Evolutionary conservation across 2,888 invertebrate genomes (phyloP).

Genomic region (Pollenia angustigena): DNA sequence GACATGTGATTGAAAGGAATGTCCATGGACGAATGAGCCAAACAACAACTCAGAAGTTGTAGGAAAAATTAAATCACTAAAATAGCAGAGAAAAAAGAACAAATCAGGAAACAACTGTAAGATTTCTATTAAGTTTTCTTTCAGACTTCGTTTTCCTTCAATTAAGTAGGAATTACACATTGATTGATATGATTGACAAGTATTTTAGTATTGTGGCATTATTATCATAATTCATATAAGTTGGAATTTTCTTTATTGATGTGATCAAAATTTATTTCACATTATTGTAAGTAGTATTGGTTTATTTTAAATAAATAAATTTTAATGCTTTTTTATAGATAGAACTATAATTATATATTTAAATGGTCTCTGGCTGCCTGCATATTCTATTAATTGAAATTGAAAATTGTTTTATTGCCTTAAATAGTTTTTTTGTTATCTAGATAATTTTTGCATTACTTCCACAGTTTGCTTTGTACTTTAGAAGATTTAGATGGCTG

Average conservation of each 20-base stretch:
- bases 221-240: conserved; percentile 52
- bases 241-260: background rate
- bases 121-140: conserved; percentile 35
- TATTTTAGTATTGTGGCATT: conserved; percentile 40
- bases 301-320: background rate
- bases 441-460: background rate
- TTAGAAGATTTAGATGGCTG: conserved; percentile 8
- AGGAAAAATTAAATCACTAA: conserved; percentile 23
- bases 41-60: conserved; percentile 34
- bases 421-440: background rate
- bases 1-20: conserved; percentile 73
- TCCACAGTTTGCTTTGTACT: background rate
- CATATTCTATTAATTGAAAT: background rate
- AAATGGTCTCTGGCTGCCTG: background rate
- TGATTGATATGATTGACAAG: conserved; percentile 67
- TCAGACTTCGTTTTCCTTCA: conserved; percentile 28
- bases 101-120: conserved; percentile 50
- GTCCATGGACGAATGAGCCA: conserved; percentile 46
- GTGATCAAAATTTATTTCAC: background rate
- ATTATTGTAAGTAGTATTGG: background rate
- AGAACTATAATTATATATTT: conserved; percentile 10
- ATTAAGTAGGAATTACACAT: conserved; percentile 49
- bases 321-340: background rate
- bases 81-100: background rate
- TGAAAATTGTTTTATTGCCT: conserved; percentile 2